These are phyloP conservation scores for Acanthurus lineatus DNA, from an alignment of 2,797 vertebrate species.

Conservation along the genomic window DNA sequence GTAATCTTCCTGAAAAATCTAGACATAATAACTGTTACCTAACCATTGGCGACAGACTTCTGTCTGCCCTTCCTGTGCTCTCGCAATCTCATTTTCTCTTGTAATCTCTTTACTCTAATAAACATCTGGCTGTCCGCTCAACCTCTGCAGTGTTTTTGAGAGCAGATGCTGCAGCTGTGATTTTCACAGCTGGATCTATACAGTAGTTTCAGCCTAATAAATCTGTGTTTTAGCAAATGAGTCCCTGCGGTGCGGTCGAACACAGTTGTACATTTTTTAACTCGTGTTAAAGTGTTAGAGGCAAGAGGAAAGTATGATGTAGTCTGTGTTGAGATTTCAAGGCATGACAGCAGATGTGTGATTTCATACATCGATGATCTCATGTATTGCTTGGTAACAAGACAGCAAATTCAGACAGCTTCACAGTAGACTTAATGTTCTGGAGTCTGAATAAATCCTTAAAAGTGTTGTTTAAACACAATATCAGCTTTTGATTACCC, in stretches of 20 bases:
- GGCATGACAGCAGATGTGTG: slow-evolving; percentile 31
- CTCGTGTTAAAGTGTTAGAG: slow-evolving; percentile 9
- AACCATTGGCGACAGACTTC: slow-evolving; percentile 44
- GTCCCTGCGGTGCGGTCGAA: slow-evolving; percentile 16
- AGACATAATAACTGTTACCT: slow-evolving; percentile 53
- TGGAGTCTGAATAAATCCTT: not conserved
- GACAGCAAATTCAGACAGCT: slow-evolving; percentile 2
- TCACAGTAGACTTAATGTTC: not conserved
- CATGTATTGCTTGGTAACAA: not conserved
- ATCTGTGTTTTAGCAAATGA: slow-evolving; percentile 25
- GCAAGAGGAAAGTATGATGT: slow-evolving; percentile 18
- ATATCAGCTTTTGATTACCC: not conserved
- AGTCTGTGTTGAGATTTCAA: slow-evolving; percentile 12
- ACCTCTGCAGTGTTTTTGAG: slow-evolving; percentile 38
- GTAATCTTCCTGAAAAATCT: slow-evolving; percentile 33
- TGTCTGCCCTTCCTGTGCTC: slow-evolving; percentile 47
- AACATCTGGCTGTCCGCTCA: slow-evolving; percentile 66
- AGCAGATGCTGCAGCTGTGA: slow-evolving; percentile 55
- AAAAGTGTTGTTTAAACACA: not conserved
- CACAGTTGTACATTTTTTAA: not conserved
- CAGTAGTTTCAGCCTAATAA: slow-evolving; percentile 28
- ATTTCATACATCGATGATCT: slow-evolving; percentile 29
- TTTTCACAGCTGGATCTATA: slow-evolving; percentile 9
- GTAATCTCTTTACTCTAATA: slow-evolving; percentile 64
- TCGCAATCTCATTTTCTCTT: slow-evolving; percentile 52